Conservation (phyloP, 2,888 invertebrate genomes). For the Timema cristinae region DNA sequence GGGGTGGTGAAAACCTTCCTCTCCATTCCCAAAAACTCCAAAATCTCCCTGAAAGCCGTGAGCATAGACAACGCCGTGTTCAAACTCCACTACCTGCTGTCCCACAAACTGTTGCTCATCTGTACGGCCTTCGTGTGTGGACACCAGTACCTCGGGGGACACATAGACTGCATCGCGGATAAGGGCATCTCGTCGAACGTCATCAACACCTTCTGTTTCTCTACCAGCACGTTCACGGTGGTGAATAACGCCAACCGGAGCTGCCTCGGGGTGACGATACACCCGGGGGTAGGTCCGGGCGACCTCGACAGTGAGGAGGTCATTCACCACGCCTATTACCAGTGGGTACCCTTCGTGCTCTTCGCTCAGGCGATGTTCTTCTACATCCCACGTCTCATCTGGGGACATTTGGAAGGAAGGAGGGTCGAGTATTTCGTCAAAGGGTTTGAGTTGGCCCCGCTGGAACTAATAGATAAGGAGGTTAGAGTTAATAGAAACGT, state of each 20-base stretch:
- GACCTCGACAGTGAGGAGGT: conserved; percentile 35
- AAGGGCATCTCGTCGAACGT: conserved; percentile 29
- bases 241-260: conserved; percentile 27
- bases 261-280: conserved; percentile 19
- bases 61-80: conserved; percentile 38
- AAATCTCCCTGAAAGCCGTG: conserved; percentile 36
- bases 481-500: neutral
- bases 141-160: conserved; percentile 34
- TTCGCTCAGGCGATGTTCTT: conserved; percentile 45
- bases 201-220: conserved; percentile 38
- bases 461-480: conserved; percentile 18
- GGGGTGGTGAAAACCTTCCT: neutral
- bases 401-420: conserved; percentile 44
- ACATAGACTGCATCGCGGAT: conserved; percentile 36
- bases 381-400: conserved; percentile 43
- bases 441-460: conserved; percentile 18
- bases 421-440: conserved; percentile 37
- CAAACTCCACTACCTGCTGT: conserved; percentile 43
- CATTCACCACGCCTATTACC: conserved; percentile 45
- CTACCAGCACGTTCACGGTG: conserved; percentile 29
- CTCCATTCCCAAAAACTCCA: conserved; percentile 34
- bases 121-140: conserved; percentile 45
- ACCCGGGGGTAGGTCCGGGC: conserved; percentile 40
- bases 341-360: conserved; percentile 47
- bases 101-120: conserved; percentile 41